A percentile compares a stretch with the other conserved stretches of the same genome.
phyloP scores from a whole-genome alignment of 2,888 invertebrate species.

The Drosophila quinaria region DNA sequence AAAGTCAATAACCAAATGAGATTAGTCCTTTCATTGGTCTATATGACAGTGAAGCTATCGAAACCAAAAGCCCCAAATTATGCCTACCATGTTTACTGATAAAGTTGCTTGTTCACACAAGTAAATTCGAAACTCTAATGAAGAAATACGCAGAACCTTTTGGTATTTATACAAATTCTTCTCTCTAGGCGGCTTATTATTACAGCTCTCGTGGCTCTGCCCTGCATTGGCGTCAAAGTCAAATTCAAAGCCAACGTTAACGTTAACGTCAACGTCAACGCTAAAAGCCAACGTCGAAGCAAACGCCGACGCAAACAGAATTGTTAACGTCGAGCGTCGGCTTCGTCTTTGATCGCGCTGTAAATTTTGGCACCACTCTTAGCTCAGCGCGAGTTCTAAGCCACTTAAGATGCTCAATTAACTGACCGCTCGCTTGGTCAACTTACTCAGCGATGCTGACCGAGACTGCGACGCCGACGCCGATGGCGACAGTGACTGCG shows the following conservation, averaged over 20 bases:
- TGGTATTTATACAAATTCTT: slow-evolving; percentile 83
- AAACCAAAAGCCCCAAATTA: background rate
- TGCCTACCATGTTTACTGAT: slow-evolving; percentile 71
- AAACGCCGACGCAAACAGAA: slow-evolving; percentile 12
- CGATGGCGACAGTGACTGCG: slow-evolving; percentile 9
- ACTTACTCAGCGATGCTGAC: slow-evolving; percentile 34
- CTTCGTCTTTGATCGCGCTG: slow-evolving; percentile 59
- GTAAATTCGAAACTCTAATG: slow-evolving; percentile 81
- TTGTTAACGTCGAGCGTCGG: slow-evolving; percentile 18
- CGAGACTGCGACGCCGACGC: slow-evolving; percentile 1
- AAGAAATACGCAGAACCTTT: slow-evolving; percentile 79
- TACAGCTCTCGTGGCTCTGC: slow-evolving; percentile 57
- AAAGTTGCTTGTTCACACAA: slow-evolving; percentile 78
- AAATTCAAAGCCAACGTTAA: slow-evolving; percentile 2
- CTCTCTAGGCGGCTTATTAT: slow-evolving; percentile 52
- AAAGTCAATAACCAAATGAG: background rate
- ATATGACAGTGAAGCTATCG: background rate
- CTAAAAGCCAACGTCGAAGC: slow-evolving; percentile 22
- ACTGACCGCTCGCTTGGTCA: slow-evolving; percentile 46
- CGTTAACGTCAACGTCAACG: slow-evolving; percentile 2
- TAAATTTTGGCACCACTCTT: slow-evolving; percentile 76
- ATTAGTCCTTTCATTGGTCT: slow-evolving; percentile 23
- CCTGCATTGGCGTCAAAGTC: slow-evolving; percentile 22
- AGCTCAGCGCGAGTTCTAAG: slow-evolving; percentile 68
- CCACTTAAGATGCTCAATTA: slow-evolving; percentile 55